Base-by-base conservation (phyloP, 2,797 vertebrate species). In the Agapornis canus region DNA sequence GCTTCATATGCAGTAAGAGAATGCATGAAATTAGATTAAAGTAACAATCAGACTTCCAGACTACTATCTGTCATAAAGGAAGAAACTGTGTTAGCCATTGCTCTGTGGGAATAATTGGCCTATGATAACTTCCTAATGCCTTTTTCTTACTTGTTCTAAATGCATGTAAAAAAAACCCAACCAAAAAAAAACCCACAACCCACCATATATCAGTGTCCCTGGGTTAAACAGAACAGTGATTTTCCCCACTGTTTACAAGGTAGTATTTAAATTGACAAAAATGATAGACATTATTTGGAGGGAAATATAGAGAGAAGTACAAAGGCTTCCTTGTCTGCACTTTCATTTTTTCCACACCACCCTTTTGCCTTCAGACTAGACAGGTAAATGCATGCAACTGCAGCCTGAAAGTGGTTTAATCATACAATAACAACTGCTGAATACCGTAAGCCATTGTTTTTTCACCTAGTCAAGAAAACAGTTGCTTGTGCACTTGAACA, bases 401-500 rank as follows among this genome's bases (percentile, higher is more conserved):
- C 69, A 94, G 47, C 20, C 65, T 82, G 0, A 20, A 57, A 80
- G 39, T 15, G 20, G 26, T 47, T 78, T 81, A 78, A 88, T 91
- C 82, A 35, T 29, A 49, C 25, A 37, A 10, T 66, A 85, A 47
- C 70, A 84, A 63, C 49, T 76, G 43, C 31, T 83, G 15, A 17
- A 26, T 35, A 8, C 0, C 1, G 51, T 15, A 92, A 94, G 85
- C 51, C 32, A 37, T 45, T 9, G 3, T 69, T 22, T 84, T 88
- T 84, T 64, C 27, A 23, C 49, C 43, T 17, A 40, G 21, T 70
- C 48, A 80, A 52, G 66, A 54, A 0, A 37, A 57, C 54, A 91
- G 59, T 69, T 71, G 49, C 31, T 80, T 76, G 59, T 57, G 32
- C 56, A 94, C 88, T 86, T 47, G 42, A 97, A 64, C 86, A 91